Evolutionary conservation across 2,113 vertebrate genomes (phyloP).

Genomic region (Crypturellus undulatus): DNA sequence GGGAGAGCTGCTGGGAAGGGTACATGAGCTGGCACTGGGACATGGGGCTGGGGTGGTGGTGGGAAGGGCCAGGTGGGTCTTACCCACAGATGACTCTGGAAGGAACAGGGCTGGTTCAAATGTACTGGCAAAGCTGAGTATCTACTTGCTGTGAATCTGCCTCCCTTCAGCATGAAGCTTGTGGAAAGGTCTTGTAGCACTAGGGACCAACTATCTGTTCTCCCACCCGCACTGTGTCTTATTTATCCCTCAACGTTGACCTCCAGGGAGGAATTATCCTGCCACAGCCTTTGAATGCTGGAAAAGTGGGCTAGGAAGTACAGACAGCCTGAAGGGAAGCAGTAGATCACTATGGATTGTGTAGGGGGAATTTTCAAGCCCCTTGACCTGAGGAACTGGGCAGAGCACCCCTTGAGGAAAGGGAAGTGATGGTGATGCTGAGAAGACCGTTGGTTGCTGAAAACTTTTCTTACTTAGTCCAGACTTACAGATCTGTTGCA

Average conservation of each 20-base stretch:
- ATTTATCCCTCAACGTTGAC: background rate
- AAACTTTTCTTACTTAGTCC: background rate
- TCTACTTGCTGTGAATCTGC: background rate
- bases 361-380: background rate
- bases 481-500: background rate
- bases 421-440: background rate
- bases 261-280: background rate
- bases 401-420: background rate
- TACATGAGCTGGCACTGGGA: background rate
- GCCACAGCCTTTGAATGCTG: background rate
- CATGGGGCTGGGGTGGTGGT: background rate
- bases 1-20: background rate
- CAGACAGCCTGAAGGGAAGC: background rate
- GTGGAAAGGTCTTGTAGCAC: background rate
- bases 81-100: background rate
- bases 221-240: background rate
- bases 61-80: background rate
- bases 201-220: background rate
- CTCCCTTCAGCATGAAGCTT: background rate
- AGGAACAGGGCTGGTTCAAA: conserved; percentile 2
- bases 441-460: background rate
- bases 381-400: background rate
- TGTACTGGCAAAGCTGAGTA: background rate
- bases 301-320: background rate
- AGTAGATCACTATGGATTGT: background rate